phyloP scores from a whole-genome alignment of 2,113 vertebrate genomes.

The Paramormyrops kingsleyae region DNA sequence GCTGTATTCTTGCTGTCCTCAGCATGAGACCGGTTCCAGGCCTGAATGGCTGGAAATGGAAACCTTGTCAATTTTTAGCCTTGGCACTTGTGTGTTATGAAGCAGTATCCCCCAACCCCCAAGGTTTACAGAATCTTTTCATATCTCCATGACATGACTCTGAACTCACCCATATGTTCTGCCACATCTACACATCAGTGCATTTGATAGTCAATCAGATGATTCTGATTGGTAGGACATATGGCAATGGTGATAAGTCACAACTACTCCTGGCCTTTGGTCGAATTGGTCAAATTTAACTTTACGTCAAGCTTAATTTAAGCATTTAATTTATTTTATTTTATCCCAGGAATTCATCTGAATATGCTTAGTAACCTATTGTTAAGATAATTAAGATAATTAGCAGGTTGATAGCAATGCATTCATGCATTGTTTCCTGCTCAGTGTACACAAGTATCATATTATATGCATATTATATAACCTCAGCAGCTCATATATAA shows the following conservation, averaged over 20 bases:
- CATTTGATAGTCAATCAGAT: background rate
- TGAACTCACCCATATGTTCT: background rate
- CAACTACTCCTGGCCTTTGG: background rate
- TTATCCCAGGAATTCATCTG: background rate
- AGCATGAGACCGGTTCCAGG: background rate
- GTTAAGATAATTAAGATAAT: background rate
- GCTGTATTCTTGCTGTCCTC: background rate
- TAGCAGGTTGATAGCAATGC: background rate
- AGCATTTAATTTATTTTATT: background rate
- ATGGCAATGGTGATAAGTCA: background rate
- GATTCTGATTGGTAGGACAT: background rate
- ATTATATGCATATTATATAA: background rate
- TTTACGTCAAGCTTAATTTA: background rate
- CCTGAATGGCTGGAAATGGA: background rate
- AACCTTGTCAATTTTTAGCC: background rate
- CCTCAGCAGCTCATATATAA: background rate
- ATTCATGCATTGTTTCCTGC: background rate
- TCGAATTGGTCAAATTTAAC: background rate
- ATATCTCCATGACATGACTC: background rate
- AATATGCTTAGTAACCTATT: background rate
- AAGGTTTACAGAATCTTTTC: background rate
- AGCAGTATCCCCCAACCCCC: background rate
- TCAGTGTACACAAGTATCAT: background rate
- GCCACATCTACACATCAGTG: background rate
- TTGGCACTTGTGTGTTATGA: background rate